phyloP scores from a whole-genome alignment of 1,140 invertebrate genomes.

The Micrasema longulum region DNA sequence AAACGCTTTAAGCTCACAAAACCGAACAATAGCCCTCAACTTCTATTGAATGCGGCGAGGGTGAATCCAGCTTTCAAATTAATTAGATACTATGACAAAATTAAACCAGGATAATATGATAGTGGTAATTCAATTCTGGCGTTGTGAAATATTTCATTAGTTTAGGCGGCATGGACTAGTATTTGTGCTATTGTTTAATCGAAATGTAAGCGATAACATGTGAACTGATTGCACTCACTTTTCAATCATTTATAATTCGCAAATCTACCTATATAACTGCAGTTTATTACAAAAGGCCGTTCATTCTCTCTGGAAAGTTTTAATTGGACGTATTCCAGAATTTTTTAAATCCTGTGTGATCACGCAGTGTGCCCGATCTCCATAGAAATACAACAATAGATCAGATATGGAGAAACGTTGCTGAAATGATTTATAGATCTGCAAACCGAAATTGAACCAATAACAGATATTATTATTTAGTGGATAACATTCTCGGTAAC shows the following conservation, averaged over 20 bases:
- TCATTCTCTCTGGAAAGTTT: conserved; percentile 9
- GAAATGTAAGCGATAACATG: conserved; percentile 36
- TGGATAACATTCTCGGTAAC: too few species aligned
- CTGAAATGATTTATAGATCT: too few species aligned
- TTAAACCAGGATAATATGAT: conserved; percentile 48
- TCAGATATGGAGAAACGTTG: too few species aligned
- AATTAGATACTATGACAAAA: conserved; percentile 54
- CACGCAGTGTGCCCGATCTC: too few species aligned
- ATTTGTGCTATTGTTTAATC: conserved; percentile 35
- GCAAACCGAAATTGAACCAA: too few species aligned
- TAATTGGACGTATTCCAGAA: conserved; percentile 29
- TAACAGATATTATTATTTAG: too few species aligned
- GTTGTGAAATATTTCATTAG: conserved; percentile 48
- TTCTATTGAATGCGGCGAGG: conserved; percentile 30
- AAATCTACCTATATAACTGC: conserved; percentile 13
- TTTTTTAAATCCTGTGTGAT: not conserved
- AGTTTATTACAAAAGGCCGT: conserved; percentile 21
- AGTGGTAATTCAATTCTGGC: conserved; percentile 41
- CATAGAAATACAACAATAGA: too few species aligned
- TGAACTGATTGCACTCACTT: not conserved
- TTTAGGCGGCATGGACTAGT: conserved; percentile 33
- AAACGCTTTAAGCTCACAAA: conserved; percentile 51
- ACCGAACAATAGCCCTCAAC: conserved; percentile 44
- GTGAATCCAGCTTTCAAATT: conserved; percentile 44
- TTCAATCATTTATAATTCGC: conserved; percentile 38